These are phyloP conservation scores for Zaprionus lachaisei DNA, from an alignment of 1,140 invertebrate genomes.

Conservation along the genomic window DNA sequence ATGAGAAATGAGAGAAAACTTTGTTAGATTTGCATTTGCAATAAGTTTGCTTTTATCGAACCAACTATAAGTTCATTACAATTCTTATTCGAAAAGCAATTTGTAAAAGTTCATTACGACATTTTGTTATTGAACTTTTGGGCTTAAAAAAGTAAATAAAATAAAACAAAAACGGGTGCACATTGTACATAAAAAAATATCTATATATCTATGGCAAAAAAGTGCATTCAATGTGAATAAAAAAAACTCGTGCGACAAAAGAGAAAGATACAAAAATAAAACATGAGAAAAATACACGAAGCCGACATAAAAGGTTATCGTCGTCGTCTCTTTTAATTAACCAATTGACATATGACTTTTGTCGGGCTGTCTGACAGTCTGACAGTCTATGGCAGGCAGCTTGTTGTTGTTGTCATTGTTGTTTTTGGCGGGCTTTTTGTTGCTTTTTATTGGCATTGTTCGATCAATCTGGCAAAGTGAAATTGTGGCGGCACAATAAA, in stretches of 20 bases:
- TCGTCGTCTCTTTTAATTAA: slow-evolving; percentile 66
- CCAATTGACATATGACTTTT: slow-evolving; percentile 78
- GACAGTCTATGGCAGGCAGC: slow-evolving; percentile 14
- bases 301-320: slow-evolving; percentile 74
- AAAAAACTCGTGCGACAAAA: slow-evolving; percentile 27
- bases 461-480: slow-evolving; percentile 25
- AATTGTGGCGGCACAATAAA: slow-evolving; percentile 14
- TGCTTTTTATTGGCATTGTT: slow-evolving; percentile 35
- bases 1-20: slow-evolving; percentile 40
- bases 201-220: slow-evolving; percentile 7
- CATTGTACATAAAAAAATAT: slow-evolving; percentile 21
- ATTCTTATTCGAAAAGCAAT: slow-evolving; percentile 9
- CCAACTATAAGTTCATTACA: slow-evolving; percentile 17
- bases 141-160: not conserved
- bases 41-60: not conserved
- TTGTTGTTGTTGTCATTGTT: slow-evolving; percentile 33
- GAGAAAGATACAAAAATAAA: slow-evolving; percentile 52
- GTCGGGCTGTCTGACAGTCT: slow-evolving; percentile 34
- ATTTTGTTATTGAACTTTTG: slow-evolving; percentile 60
- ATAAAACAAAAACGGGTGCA: not conserved
- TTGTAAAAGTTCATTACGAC: slow-evolving; percentile 34
- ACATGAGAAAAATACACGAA: slow-evolving; percentile 44
- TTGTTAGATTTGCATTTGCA: slow-evolving; percentile 19
- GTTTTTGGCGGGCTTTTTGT: slow-evolving; percentile 8
- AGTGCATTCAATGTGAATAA: slow-evolving; percentile 38